These are phyloP conservation scores for Drosophila biarmipes DNA, from an alignment of 1,140 invertebrate genomes.

Conservation along the genomic window DNA sequence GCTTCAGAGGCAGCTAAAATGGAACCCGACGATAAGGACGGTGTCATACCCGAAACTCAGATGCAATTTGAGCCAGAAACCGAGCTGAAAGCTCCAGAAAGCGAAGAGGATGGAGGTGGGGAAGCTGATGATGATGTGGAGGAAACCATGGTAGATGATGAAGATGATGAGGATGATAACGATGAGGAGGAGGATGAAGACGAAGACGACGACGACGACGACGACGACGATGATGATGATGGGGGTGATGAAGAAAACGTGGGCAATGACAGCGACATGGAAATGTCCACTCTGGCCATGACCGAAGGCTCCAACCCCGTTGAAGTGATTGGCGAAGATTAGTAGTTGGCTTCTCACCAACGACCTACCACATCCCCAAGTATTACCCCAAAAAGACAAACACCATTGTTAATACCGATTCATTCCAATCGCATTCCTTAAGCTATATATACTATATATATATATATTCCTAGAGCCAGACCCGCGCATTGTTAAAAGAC, in stretches of 20 bases:
- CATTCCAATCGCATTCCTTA: conserved; percentile 77
- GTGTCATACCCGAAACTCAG: conserved; percentile 20
- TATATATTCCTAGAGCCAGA: conserved; percentile 65
- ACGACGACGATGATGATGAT: conserved; percentile 5
- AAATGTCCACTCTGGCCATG: conserved; percentile 33
- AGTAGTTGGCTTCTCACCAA: conserved; percentile 26
- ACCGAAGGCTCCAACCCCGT: conserved; percentile 29
- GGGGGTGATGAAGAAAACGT: conserved; percentile 23
- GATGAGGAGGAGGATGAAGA: conserved; percentile 10
- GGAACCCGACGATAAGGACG: not conserved
- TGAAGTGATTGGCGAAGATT: conserved; percentile 12
- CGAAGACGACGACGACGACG: conserved; percentile 19
- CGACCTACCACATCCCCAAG: conserved; percentile 37
- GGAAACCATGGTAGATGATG: conserved; percentile 3
- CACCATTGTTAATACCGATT: conserved; percentile 49
- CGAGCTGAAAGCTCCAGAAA: conserved; percentile 1
- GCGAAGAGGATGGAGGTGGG: conserved; percentile 1
- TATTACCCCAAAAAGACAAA: conserved; percentile 52
- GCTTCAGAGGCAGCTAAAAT: not conserved
- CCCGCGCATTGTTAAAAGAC: conserved; percentile 77
- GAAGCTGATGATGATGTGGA: conserved; percentile 4
- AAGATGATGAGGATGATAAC: conserved; percentile 10
- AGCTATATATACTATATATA: conserved; percentile 48
- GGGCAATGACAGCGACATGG: conserved; percentile 33
- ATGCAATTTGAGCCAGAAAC: conserved; percentile 25